phyloP scores from a whole-genome alignment of 2,797 vertebrate species.

The Falco concolor region DNA sequence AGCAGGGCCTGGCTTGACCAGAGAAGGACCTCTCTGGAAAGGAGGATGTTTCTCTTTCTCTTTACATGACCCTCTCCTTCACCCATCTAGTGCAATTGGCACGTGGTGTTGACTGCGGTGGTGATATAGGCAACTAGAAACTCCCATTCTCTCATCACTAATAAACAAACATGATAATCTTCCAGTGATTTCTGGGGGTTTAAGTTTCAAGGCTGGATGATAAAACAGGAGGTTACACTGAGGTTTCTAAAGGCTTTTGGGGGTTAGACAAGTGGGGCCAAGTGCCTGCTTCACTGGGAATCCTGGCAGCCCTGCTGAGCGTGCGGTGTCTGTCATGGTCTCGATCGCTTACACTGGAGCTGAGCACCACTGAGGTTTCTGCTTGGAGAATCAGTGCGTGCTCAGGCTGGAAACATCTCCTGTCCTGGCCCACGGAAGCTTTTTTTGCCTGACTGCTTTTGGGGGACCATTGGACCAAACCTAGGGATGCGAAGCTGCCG shows the following conservation, averaged over 20 bases:
- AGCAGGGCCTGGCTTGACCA: background rate
- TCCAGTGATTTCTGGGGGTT: background rate
- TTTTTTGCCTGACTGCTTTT: background rate
- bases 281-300: background rate
- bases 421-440: background rate
- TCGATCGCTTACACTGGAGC: background rate
- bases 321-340: background rate
- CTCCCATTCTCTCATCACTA: background rate
- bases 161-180: background rate
- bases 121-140: background rate
- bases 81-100: background rate
- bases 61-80: background rate
- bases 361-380: background rate
- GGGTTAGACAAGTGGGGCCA: background rate
- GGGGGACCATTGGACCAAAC: rapidly evolving
- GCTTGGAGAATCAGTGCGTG: background rate
- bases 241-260: background rate
- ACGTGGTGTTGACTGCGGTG: background rate
- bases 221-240: background rate
- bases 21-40: background rate
- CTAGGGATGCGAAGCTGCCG: background rate
- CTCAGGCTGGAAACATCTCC: background rate
- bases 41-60: background rate
- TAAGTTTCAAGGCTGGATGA: background rate
- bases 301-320: rapidly evolving